Conservation (phyloP, 1,140 invertebrate species). For the Hormaphis cornu region DNA sequence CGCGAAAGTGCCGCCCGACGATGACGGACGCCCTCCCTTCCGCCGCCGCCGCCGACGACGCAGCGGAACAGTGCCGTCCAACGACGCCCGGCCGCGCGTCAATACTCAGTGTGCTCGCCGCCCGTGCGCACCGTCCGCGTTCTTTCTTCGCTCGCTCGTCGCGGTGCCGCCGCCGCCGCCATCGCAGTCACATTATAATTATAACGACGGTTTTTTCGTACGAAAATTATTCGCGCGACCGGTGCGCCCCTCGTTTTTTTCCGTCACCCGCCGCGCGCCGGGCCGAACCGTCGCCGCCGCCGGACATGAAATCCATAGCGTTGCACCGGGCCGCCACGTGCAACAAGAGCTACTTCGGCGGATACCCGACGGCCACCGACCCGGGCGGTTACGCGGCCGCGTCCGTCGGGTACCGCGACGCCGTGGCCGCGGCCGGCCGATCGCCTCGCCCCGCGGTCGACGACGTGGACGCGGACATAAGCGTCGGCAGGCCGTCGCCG, state of each 20-base stretch:
- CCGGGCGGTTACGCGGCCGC: no score
- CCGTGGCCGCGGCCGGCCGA: conserved; percentile 1
- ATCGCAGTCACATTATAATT: no score
- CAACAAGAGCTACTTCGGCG: conserved; percentile 23
- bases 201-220: no score
- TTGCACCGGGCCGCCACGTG: conserved; percentile 5
- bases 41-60: neutral
- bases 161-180: neutral
- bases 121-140: neutral
- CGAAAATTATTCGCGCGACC: no score
- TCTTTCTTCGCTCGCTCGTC: neutral
- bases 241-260: no score
- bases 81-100: neutral
- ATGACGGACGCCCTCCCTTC: neutral
- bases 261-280: neutral
- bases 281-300: neutral
- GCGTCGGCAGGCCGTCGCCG: conserved; percentile 62
- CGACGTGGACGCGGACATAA: conserved; percentile 52
- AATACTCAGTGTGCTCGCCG: conserved; percentile 4
- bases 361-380: no score
- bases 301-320: conserved; percentile 30
- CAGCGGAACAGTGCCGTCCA: neutral
- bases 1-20: neutral
- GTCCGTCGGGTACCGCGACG: neutral
- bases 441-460: conserved; percentile 23